Base-by-base conservation (phyloP, 2,113 vertebrate species). In the Marcusenius ussheri region DNA sequence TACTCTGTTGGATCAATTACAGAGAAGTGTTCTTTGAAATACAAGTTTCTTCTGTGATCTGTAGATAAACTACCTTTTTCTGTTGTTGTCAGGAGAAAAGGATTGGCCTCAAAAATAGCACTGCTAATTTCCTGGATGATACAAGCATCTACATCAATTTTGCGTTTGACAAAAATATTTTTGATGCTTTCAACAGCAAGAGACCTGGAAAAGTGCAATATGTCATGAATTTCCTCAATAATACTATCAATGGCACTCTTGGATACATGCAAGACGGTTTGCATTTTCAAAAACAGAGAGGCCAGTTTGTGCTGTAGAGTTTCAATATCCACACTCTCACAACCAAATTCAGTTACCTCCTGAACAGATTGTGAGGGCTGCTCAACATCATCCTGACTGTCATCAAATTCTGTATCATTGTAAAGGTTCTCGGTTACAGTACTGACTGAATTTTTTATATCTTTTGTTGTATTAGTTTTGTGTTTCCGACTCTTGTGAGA, bases 1-100 rank as follows among this genome's bases (percentile, higher is more conserved):
- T 92, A 92, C 56, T 92, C 90, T 45, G 84, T 91, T 80, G 89
- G 90, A 10, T 89, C 87, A 88, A 89, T 90, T 47, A 90, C 39
- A 83, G 50, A 19, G 45, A 92, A 91, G 70, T 91, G 27, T 21
- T 91, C 42, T 7, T 91, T 90, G 45, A 91, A 91, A 77, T 92
- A 89, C 10, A 74, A 0, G 45, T 89, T 91, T n/a, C 89, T 89
- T 35, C 88, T 91, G 39, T 91, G 21, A 62, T 56, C 17, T 56
- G 53, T 21, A 56, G 53, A 56, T 56, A 56, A 56, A 56, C 19
- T 56, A 56, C 53, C 53, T 56, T 56, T 56, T 56, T 56, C 53
- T 56, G 53, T 56, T 56, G 53, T 56, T 56, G 53, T 56, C 53
- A 56, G 53, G 5, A 56, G 53, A 56, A 56, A 1, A 56, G 53